Evolutionary conservation across 2,113 vertebrate species (phyloP), one percentile per base, ranked within the genome.

Genomic region (Triplophysa dalaica): DNA sequence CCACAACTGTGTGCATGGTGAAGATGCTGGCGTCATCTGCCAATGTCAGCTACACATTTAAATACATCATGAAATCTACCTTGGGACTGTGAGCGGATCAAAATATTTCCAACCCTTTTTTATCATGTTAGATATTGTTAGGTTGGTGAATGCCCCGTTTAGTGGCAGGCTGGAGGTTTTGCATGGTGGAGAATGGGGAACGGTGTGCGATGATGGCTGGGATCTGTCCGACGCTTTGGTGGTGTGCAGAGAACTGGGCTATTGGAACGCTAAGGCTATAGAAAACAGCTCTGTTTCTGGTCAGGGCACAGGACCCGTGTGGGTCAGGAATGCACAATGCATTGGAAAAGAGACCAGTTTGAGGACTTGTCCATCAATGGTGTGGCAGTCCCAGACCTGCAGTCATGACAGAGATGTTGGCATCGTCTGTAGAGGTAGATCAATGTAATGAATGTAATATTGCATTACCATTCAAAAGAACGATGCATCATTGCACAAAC

Each of bases 161-260:
- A 45, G 43, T 45, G 79, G 79, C 8, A 5, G 64, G 76, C 72
- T 81, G 64, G 80, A 81, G 43, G 65, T 68, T 38, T 50, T 22
- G 2, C 10, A 50, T n/a, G 14, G 21, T 2, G 16, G 43, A 1
- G 0, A 1, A 0, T 76, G 74, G 74, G 61, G 61, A 64, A 75
- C 73, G 12, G 73, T 75, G 60, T 62, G 60, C 50, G 60, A 75
- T 50, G 3, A 63, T n/a, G 16, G 17, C 22, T 75, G 73, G 73
- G 73, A 75, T 64, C 58, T 8, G 10, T 8, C 9, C n/a, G 60
- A 75, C 0, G 60, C 73, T 75, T 58, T 22, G 11, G 60, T 63
- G 14, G 58, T 63, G 45, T 80, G 78, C 52, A 63, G 1, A 73
- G 61, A 80, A 5, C 0, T 80, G 45, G 6, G 10, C 26, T 80